phyloP scores from a whole-genome alignment of 2,797 vertebrate species.

The Myotis myotis region DNA sequence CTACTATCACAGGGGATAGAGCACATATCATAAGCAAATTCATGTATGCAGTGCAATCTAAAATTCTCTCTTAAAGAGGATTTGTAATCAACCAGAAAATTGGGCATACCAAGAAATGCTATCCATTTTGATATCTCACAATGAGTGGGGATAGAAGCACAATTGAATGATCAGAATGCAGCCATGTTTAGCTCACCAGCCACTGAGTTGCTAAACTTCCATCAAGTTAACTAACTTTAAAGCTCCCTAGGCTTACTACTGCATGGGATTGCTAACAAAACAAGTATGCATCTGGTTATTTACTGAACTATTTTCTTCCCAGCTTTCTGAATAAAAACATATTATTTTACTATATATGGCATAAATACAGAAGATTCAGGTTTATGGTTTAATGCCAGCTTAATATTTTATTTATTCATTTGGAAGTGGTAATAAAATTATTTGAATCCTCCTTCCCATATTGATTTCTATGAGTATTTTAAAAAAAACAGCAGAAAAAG shows the following conservation, averaged over 20 bases:
- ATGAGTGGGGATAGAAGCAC: not conserved
- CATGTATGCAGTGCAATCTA: not conserved
- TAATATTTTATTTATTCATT: slow-evolving; percentile 22
- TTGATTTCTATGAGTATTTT: not conserved
- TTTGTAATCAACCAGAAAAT: slow-evolving; percentile 27
- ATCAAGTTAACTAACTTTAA: not conserved
- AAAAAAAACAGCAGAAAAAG: not conserved
- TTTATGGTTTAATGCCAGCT: not conserved
- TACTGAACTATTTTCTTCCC: not conserved
- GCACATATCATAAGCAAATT: not conserved
- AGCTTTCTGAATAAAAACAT: slow-evolving; percentile 20
- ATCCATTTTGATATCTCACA: not conserved
- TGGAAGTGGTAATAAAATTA: slow-evolving; percentile 2
- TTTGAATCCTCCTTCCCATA: not conserved
- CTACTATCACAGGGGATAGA: not conserved
- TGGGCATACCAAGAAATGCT: not conserved
- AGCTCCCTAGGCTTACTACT: not conserved
- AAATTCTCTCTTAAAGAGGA: not conserved
- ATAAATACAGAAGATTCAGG: not conserved
- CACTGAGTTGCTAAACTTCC: not conserved
- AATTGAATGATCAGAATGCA: not conserved
- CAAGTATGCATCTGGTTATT: not conserved
- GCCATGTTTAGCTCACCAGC: not conserved
- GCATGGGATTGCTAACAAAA: not conserved
- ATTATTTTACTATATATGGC: not conserved